Conservation (phyloP, 2,888 invertebrate genomes). For the Ethmia dodecea region DNA sequence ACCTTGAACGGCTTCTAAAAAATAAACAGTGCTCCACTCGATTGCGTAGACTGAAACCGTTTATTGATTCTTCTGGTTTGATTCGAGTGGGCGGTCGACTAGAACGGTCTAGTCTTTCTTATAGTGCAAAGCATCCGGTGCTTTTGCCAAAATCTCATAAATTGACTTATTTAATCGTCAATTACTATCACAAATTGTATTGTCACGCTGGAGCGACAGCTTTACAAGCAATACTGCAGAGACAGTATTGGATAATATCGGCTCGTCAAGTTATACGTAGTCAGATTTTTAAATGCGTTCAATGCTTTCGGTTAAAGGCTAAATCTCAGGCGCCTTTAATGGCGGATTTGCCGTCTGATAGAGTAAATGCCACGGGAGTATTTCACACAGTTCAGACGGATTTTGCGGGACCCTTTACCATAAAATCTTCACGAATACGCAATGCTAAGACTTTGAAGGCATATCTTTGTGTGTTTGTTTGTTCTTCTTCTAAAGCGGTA, state of each 20-base stretch:
- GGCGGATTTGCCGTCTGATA: conserved; percentile 8
- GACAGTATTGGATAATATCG: background rate
- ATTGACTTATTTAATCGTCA: conserved; percentile 8
- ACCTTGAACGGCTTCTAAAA: conserved; percentile 4
- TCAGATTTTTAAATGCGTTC: background rate
- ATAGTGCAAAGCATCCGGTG: conserved; percentile 2
- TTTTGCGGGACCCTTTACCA: conserved; percentile 10
- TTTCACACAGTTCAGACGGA: conserved; percentile 11
- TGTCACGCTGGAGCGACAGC: conserved; percentile 8
- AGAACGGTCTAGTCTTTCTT: background rate
- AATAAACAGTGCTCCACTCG: background rate
- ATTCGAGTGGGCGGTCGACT: background rate
- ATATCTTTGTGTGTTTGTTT: conserved; percentile 24
- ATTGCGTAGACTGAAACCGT: conserved; percentile 2
- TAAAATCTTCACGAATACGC: conserved; percentile 14
- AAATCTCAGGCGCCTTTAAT: background rate
- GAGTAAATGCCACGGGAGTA: background rate
- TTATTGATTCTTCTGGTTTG: background rate
- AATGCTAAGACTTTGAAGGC: conserved; percentile 19
- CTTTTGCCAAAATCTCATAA: conserved; percentile 7
- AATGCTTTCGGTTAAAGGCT: background rate
- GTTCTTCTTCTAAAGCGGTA: conserved; percentile 22
- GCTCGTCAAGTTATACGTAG: background rate
- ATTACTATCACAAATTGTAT: conserved; percentile 5
- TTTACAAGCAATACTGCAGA: conserved; percentile 4